A percentile compares a stretch with the other conserved stretches of the same genome.
Conservation (phyloP, 2,797 vertebrate genomes). For the Anniella stebbinsi region DNA sequence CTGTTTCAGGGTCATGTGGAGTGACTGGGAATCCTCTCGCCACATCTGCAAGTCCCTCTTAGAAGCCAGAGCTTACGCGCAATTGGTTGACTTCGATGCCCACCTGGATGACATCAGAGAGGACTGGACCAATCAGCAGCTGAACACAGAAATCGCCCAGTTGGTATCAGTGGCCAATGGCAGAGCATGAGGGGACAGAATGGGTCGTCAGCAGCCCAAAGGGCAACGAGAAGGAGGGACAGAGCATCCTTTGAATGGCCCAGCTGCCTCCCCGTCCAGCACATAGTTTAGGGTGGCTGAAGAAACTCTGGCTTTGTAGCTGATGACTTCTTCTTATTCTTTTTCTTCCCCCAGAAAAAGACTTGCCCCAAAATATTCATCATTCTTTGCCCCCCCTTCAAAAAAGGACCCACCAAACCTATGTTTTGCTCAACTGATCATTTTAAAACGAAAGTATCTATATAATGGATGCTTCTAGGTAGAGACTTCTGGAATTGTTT, state of each 20-base stretch:
- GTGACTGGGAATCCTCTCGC: conserved; percentile 90
- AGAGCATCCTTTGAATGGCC: not conserved
- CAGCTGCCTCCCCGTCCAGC: not conserved
- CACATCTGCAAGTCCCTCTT: conserved; percentile 85
- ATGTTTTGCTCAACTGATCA: not conserved
- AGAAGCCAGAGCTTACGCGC: conserved; percentile 80
- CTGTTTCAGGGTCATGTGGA: conserved; percentile 88
- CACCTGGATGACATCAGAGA: conserved; percentile 92
- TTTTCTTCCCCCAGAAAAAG: not conserved
- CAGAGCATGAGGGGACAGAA: conserved; percentile 53
- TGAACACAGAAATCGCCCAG: conserved; percentile 87
- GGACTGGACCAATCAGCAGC: conserved; percentile 93
- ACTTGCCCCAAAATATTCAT: not conserved
- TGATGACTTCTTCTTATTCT: not conserved
- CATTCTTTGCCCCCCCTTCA: too few species aligned
- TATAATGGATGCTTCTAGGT: not conserved
- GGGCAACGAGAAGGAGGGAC: not conserved
- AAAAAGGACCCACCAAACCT: not conserved
- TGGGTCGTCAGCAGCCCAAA: fast-evolving
- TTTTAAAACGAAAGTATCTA: not conserved
- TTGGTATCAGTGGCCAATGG: conserved; percentile 70
- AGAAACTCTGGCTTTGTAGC: not conserved
- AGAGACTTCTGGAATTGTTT: not conserved
- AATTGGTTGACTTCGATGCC: conserved; percentile 88
- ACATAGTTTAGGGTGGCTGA: not conserved